Evolutionary conservation across 2,797 vertebrate genomes (phyloP).

Genomic region (Mastacembelus armatus): DNA sequence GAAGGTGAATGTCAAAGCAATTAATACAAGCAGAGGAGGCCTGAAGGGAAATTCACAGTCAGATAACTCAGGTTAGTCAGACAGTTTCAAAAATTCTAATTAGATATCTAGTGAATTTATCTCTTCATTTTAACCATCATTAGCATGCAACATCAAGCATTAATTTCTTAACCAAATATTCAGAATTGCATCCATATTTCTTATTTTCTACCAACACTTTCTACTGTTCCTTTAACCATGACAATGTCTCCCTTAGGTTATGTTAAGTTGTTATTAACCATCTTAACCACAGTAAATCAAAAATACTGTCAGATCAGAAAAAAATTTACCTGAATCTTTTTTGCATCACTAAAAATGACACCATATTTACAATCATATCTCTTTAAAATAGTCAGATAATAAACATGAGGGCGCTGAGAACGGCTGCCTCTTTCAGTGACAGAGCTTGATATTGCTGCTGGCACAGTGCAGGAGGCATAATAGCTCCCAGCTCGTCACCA

Average conservation of each 20-base stretch:
- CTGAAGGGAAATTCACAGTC: constrained; percentile 18
- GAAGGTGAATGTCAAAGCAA: background rate
- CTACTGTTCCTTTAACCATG: too few relatives aligned
- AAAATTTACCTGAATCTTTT: too few relatives aligned
- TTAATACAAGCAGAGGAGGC: background rate
- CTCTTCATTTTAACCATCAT: constrained; percentile 22
- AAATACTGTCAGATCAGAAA: too few relatives aligned
- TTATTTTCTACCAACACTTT: background rate
- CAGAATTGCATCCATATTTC: background rate
- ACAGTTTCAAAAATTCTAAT: constrained; percentile 5
- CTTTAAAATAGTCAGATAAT: background rate
- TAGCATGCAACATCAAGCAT: constrained; percentile 6
- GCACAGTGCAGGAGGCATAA: background rate
- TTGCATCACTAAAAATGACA: too few relatives aligned
- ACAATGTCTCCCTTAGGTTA: too few relatives aligned
- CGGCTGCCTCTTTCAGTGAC: constrained; percentile 15
- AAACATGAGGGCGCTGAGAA: constrained; percentile 3
- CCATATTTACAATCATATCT: too few relatives aligned
- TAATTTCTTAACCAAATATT: background rate
- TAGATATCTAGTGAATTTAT: constrained; percentile 15
- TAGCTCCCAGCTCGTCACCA: background rate
- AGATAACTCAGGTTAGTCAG: background rate
- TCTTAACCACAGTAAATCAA: too few relatives aligned
- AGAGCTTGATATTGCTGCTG: constrained; percentile 16
- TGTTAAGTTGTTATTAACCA: too few relatives aligned